Conservation (phyloP, 2,113 vertebrate genomes). For the Motacilla tschutschensis region DNA sequence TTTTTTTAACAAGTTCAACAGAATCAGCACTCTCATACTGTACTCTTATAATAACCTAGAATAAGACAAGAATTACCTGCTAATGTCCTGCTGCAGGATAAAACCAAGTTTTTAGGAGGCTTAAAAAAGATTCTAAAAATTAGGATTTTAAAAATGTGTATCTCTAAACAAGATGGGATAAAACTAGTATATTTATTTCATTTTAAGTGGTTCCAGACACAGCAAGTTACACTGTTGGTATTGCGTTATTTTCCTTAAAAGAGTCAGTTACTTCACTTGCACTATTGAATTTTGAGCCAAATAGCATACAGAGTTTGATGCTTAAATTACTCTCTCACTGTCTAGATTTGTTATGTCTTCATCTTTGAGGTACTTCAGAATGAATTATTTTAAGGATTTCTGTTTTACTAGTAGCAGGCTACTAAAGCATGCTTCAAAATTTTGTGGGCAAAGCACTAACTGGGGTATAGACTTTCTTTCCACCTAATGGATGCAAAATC, state of each 20-base stretch:
- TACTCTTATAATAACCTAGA: neutral
- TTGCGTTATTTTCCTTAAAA: constrained; percentile 12
- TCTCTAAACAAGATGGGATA: neutral
- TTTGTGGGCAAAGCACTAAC: neutral
- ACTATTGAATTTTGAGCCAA: constrained; percentile 11
- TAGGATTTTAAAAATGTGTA: neutral
- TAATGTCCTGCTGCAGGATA: neutral
- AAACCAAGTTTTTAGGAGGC: neutral
- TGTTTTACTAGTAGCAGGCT: neutral
- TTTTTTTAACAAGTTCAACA: neutral
- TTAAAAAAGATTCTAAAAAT: neutral
- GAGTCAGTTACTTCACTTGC: neutral
- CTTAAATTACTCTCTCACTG: neutral
- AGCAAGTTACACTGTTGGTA: neutral
- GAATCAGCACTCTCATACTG: neutral
- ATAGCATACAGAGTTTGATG: neutral
- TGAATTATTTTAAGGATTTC: neutral
- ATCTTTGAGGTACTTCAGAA: constrained; percentile 15
- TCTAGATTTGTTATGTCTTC: neutral
- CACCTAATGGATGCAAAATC: neutral
- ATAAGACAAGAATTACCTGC: neutral
- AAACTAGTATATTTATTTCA: neutral
- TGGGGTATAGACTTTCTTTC: neutral
- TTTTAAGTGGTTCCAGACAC: constrained; percentile 12
- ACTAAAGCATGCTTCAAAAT: neutral